Evolutionary conservation across 1,140 invertebrate genomes (phyloP), one percentile per base, ranked within the genome.

Genomic region (Euschistus heros): DNA sequence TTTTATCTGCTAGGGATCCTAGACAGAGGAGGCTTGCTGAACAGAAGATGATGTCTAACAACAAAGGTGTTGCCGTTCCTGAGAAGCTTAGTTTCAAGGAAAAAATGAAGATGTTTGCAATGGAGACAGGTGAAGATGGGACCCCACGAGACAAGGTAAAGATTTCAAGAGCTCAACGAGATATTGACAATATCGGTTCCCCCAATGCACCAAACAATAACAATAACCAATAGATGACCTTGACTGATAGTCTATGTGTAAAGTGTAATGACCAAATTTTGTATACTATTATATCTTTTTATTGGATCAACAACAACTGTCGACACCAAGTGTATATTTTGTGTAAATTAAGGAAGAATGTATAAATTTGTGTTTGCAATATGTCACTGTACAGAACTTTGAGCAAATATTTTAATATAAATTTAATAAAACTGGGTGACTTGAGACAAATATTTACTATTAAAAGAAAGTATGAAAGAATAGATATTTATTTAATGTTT

Each of bases 51-150:
- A 81, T 83, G 69, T 71, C 80, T 76, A 68, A 68, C 42, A 54
- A 52, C 18, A 80, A 83, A 77, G 74, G 78, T 72, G 73, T 77
- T 65, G 83, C 87, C 8, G 85, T 91, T 62, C 92, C 92, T 0
- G 92, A 94, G 74, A 93, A 94, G 72, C 77, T 96, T 13, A 89
- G 87, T 62, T 95, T 96, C 74, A 91, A 92, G 74, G 92, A 95
- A 74, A 96, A 96, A 77, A 95, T 96, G 91, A 93, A 94, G 76
- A 94, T 95, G 91, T 96, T 96, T 79, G 92, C 92, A 15, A 86
- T 92, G 78, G 91, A 94, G 77, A 89, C 89, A 0, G 91, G 91
- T 26, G 91, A 94, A 75, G 81, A 85, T 70, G 84, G 86, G 68
- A 91, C 91, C 15, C 91, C 91, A 50, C 87, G 89, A 75, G 91